phyloP scores from a whole-genome alignment of 2,888 invertebrate genomes.

The Hyles lineata region DNA sequence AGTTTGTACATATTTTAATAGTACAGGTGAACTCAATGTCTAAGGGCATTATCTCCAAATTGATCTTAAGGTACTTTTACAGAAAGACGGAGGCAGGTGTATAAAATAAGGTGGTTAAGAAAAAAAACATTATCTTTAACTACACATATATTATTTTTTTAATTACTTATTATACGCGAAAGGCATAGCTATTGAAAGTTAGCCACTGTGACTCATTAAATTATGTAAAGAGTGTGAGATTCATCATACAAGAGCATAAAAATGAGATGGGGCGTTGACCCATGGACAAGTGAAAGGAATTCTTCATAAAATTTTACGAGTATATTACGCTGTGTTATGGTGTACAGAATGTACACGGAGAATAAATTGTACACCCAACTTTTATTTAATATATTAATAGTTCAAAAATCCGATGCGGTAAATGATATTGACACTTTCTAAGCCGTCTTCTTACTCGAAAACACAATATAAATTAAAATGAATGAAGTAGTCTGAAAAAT shows the following conservation, averaged over 20 bases:
- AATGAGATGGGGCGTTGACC: conserved; percentile 16
- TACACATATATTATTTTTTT: background rate
- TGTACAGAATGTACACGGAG: background rate
- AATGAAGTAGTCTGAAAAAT: background rate
- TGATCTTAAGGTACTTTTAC: no score
- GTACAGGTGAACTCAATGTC: no score
- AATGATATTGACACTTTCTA: background rate
- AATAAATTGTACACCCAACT: background rate
- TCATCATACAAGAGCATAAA: conserved; percentile 21
- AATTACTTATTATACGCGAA: background rate
- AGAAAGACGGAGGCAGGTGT: no score
- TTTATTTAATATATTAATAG: background rate
- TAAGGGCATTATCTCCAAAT: no score
- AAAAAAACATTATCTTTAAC: background rate
- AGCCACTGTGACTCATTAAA: conserved; percentile 22
- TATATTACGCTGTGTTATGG: conserved; percentile 11
- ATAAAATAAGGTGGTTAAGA: no score
- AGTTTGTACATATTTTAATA: no score
- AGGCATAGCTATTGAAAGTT: conserved; percentile 1
- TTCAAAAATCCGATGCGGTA: background rate
- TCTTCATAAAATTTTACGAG: conserved; percentile 4
- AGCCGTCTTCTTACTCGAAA: background rate
- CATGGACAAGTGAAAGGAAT: conserved; percentile 14
- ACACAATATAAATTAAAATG: background rate
- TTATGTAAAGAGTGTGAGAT: conserved; percentile 14